Base-by-base conservation (phyloP, 2,797 vertebrate species). In the Anguilla obscura region DNA sequence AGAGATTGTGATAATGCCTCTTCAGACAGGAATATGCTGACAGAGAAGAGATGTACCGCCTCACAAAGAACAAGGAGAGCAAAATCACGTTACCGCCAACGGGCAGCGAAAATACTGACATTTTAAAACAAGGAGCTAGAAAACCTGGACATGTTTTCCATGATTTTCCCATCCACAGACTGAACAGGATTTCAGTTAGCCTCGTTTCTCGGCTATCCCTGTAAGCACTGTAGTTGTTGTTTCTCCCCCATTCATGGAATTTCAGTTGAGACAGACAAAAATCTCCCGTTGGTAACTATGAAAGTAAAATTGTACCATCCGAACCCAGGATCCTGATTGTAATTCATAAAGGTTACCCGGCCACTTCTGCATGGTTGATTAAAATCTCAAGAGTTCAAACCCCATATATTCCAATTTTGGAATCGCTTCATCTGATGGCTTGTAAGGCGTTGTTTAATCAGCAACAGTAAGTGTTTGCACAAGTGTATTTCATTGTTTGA, bases 1-100 rank as follows among this genome's bases (percentile, higher is more conserved):
- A 30, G 84, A 36, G 52, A 36, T 85, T 85, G 79, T 33, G 9
- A 30, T 58, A 84, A 84, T 84, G n/a, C 52, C 50, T 84, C 50
- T 84, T 30, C 52, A 27, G 50, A 56, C n/a, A 84, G 83, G 83
- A 54, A 14, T n/a, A 50, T 27, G 76, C 76, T 30, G 82, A 84
- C 82, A 30, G 82, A 24, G 45, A 54, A 4, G 10, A 84, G n/a
- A 30, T 48, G 50, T 52, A 54, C 24, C 36, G 79, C 79, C 21
- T 6, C 40, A 48, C 24, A n/a, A 60, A 2, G 33, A 48, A 48
- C 18, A 7, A 40, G 36, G 60, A 16, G 54, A 60, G 21, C 40
- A 60, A 66, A 66, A 86, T 63, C 18, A 45, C 24, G 21, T 66
- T 40, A 48, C 58, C 30, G 27, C 52, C 10, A 33, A 36, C 36